Conservation (phyloP, 2,888 invertebrate genomes). For the Drosophila diplacantha region DNA sequence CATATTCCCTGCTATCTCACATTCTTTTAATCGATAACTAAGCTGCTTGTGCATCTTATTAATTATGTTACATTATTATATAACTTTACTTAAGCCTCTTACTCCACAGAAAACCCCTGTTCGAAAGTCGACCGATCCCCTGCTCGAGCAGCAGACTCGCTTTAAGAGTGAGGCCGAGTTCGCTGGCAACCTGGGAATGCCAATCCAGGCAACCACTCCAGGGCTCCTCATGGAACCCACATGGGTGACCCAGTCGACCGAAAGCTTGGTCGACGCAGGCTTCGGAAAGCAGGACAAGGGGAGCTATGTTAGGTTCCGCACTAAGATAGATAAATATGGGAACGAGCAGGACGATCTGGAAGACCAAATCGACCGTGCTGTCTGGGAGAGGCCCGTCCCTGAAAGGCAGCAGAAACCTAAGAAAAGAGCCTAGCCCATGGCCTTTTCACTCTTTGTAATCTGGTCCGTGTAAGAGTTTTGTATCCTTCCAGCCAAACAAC, state of each 20-base stretch:
- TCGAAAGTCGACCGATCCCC: no score
- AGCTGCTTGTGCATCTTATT: background rate
- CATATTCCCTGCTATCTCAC: no score
- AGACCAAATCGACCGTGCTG: background rate
- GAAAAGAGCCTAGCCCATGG: background rate
- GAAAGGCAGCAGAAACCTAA: background rate
- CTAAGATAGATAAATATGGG: background rate
- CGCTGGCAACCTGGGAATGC: no score
- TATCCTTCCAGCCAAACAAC: constrained; percentile 4
- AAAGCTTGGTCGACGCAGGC: background rate
- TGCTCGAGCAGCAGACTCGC: no score
- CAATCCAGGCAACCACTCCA: no score
- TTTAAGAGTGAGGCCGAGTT: no score
- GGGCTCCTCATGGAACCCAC: no score
- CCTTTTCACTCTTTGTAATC: constrained; percentile 6
- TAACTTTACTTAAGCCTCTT: background rate
- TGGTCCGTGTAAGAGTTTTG: background rate
- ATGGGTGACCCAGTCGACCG: background rate
- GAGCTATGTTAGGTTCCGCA: background rate
- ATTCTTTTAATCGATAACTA: background rate
- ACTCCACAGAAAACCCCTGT: background rate
- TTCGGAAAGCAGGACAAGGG: background rate
- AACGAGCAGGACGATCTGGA: background rate
- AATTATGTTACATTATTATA: background rate
- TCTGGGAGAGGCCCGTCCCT: background rate